A percentile compares a stretch with the other conserved stretches of the same genome.
These are phyloP conservation scores for Nyctibius grandis DNA, from an alignment of 2,797 vertebrate genomes.

Conservation along the genomic window DNA sequence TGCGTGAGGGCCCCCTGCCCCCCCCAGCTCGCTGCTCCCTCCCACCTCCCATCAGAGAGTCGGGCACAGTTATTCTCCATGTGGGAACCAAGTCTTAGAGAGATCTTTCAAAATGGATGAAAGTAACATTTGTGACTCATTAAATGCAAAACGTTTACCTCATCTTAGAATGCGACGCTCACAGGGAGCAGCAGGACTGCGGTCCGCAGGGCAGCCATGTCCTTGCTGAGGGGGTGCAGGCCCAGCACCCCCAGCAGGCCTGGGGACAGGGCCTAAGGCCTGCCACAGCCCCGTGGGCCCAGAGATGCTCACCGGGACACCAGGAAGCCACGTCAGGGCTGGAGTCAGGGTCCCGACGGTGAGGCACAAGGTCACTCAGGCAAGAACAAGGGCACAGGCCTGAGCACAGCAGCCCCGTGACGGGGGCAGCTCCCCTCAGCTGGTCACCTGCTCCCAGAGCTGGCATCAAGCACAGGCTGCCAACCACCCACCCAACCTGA, in stretches of 20 bases:
- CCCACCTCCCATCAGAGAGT: neutral
- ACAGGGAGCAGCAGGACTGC: neutral
- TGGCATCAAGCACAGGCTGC: neutral
- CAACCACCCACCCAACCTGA: rapidly evolving
- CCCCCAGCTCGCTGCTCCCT: neutral
- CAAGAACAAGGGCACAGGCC: too few species aligned
- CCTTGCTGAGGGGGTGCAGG: rapidly evolving
- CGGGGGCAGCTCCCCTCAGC: neutral
- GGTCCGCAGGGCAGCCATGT: neutral
- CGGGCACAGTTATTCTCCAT: neutral
- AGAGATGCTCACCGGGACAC: rapidly evolving
- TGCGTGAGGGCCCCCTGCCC: rapidly evolving
- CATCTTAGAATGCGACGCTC: rapidly evolving
- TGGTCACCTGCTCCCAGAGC: neutral
- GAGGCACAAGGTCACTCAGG: too few species aligned
- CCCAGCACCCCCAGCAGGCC: too few species aligned
- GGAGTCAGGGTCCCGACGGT: neutral
- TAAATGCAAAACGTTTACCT: neutral
- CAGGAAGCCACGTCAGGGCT: neutral
- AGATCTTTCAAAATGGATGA: rapidly evolving
- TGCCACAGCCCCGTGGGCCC: neutral
- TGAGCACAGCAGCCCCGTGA: rapidly evolving
- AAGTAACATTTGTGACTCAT: neutral
- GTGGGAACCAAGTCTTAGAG: neutral
- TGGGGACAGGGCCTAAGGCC: rapidly evolving